Base-by-base conservation (phyloP, 2,888 invertebrate species). In the Sthenelais limicola region DNA sequence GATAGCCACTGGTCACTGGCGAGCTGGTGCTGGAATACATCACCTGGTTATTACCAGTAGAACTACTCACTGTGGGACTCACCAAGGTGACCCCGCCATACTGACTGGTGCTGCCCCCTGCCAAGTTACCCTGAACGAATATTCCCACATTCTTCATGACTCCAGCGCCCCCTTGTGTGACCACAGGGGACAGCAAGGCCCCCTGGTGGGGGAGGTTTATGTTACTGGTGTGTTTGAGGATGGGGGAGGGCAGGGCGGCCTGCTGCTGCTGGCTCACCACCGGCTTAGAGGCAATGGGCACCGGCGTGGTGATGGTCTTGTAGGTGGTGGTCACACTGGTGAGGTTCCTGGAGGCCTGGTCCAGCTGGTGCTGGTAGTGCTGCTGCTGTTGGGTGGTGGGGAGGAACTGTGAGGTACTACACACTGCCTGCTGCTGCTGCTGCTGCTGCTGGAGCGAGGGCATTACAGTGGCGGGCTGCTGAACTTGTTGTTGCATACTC, bases 261-360 rank as follows among this genome's bases (percentile, higher is more conserved):
- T 32, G 68, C 51, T 68, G 67, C 3, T 32, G 68, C 51, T 68
- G 67, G 30, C 43, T 49, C 30, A 47, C 69, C 33, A 77, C 48
- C 3, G 83, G 83, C 69, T 84, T 84, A 15, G 85, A 83, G 7
- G 84, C 83, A 47, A 85, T 84, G 15, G 83, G 83, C 5, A 84
- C 80, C 0, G 85, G 84, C 4, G 67, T 71, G 24, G 83, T 79
- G 62, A 85, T 84, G 12, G 85, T 83, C 68, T 82, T 83, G 38
- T 78, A 78, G 12, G 81, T 82, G 12, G 84, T 84, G 30, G 84
- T 52, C 9, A 66, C 54, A 33, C 26, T 70, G 43, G 70, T 70
- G 12, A 69, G 52, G 24, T 5, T 33, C 24, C 35, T 66, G 2
- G 66, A 35, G 33, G 35, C 12, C 32, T n/a, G 18, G n/a, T n/a